phyloP scores from a whole-genome alignment of 2,888 invertebrate species.

The Tipula unca region DNA sequence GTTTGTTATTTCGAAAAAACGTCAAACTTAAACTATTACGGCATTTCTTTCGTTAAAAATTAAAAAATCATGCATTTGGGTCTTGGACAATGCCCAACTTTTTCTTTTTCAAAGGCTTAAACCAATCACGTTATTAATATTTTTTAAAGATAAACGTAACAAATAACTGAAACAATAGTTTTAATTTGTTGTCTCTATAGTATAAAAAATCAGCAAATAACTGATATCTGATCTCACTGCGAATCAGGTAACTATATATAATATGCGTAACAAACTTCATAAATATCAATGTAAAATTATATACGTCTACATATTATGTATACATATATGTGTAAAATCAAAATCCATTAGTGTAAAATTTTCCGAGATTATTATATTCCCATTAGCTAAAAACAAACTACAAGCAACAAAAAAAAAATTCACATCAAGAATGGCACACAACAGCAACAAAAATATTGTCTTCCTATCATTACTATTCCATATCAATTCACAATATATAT shows the following conservation, averaged over 20 bases:
- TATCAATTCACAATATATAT: constrained; percentile 14
- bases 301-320: too few species aligned
- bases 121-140: too few species aligned
- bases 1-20: too few species aligned
- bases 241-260: neutral
- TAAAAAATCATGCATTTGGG: too few species aligned
- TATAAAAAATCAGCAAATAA: too few species aligned
- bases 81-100: too few species aligned
- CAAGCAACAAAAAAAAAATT: neutral
- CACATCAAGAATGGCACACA: neutral
- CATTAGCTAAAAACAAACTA: neutral
- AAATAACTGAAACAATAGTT: too few species aligned
- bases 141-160: too few species aligned
- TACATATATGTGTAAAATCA: neutral
- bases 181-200: too few species aligned
- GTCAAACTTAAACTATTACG: too few species aligned
- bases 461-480: constrained; percentile 8
- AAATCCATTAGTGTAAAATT: neutral
- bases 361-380: constrained; percentile 2
- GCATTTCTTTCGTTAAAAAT: too few species aligned
- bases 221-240: neutral
- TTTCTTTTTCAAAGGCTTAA: too few species aligned
- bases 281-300: neutral
- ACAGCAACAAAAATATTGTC: neutral
- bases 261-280: neutral